phyloP scores from a whole-genome alignment of 2,888 invertebrate genomes.

The Leucophenga montana region DNA sequence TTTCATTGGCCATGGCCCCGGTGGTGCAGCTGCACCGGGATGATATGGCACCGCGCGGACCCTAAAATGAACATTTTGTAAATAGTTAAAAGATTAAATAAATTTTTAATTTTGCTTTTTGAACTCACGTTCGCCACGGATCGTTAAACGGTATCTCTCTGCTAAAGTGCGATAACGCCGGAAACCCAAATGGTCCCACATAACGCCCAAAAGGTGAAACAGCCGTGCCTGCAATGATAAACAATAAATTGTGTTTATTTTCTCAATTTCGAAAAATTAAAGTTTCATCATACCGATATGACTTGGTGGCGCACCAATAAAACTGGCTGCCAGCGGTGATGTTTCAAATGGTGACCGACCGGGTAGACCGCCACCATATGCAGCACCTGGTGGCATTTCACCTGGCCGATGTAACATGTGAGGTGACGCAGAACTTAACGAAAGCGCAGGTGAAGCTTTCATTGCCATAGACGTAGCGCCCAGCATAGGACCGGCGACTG shows the following conservation, averaged over 20 bases:
- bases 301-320: slow-evolving; percentile 78
- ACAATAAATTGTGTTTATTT: neutral
- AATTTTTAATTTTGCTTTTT: neutral
- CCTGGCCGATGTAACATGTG: slow-evolving; percentile 77
- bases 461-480: slow-evolving; percentile 43
- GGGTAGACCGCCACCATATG: slow-evolving; percentile 66
- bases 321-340: slow-evolving; percentile 79
- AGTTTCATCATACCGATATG: slow-evolving; percentile 81
- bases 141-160: slow-evolving; percentile 80
- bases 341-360: slow-evolving; percentile 78
- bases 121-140: slow-evolving; percentile 79
- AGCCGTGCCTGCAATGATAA: slow-evolving; percentile 75
- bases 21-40: slow-evolving; percentile 70
- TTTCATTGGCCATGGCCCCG: slow-evolving; percentile 78
- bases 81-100: neutral
- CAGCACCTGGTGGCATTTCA: slow-evolving; percentile 75
- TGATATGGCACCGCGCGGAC: slow-evolving; percentile 77
- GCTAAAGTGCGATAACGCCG: slow-evolving; percentile 80
- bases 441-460: slow-evolving; percentile 66
- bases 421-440: slow-evolving; percentile 77
- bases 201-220: slow-evolving; percentile 89
- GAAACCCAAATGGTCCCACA: slow-evolving; percentile 80
- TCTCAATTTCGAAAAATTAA: neutral
- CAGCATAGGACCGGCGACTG: slow-evolving; percentile 30
- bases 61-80: slow-evolving; percentile 40